phyloP scores from a whole-genome alignment of 2,113 vertebrate genomes.

The Myotis lucifugus region DNA sequence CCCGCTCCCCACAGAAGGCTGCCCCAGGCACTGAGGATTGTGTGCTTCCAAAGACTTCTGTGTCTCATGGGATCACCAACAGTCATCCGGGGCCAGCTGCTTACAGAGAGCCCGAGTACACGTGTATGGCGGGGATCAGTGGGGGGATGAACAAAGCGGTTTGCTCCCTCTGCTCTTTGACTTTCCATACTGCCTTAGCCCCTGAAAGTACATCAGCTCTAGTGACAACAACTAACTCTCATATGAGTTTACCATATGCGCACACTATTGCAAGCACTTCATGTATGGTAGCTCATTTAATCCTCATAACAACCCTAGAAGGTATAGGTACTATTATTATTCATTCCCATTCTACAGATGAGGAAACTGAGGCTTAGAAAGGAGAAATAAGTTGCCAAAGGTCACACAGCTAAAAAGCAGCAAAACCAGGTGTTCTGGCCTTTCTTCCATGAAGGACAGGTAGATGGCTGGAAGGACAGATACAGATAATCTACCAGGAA shows the following conservation, averaged over 20 bases:
- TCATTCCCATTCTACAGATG: neutral
- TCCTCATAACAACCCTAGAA: neutral
- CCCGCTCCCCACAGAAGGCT: neutral
- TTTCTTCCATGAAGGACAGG: neutral
- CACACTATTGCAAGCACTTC: neutral
- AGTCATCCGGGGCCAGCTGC: neutral
- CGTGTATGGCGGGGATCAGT: neutral
- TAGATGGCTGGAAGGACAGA: neutral
- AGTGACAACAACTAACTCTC: neutral
- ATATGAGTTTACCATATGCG: neutral
- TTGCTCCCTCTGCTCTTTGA: neutral
- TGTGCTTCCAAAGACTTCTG: neutral
- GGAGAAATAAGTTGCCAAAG: neutral
- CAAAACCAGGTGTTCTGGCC: neutral
- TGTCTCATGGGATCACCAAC: neutral
- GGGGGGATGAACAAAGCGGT: neutral
- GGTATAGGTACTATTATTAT: neutral
- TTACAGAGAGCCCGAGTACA: neutral
- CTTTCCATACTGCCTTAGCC: neutral
- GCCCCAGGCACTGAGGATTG: neutral
- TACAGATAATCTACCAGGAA: neutral
- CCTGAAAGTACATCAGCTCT: neutral
- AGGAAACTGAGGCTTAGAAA: neutral
- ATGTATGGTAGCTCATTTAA: neutral
- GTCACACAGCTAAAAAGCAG: neutral